Evolutionary conservation across 1,140 invertebrate species (phyloP), one percentile per base, ranked within the genome.

Genomic region (Drosophila insularis): DNA sequence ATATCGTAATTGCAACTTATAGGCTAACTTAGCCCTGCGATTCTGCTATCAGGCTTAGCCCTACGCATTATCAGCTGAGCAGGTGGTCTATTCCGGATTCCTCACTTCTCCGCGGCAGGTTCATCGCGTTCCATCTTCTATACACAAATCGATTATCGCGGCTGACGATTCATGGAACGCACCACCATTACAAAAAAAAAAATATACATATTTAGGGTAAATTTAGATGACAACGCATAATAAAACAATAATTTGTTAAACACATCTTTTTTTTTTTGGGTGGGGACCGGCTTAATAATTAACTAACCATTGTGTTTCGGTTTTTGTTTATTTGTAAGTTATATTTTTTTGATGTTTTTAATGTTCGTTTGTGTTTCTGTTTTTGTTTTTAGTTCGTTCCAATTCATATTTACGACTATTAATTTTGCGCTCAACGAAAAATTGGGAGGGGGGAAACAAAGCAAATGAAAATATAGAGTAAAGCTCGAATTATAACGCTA

Each of bases 361-460:
- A 60, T 39, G 63, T 72, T 75, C 64, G 66, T 68, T 79, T 76
- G n/a, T 54, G 10, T 27, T 54, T 32, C 0, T 55, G 2, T 10
- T 68, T 53, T 59, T 68, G 35, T 71, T 63, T 53, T 64, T 61
- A 40, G 72, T 76, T 75, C 64, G 66, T 68, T 79, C 77, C 13
- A 68, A 69, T 75, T 69, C 17, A n/a, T 77, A 73, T 66, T 65
- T 73, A 80, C 32, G 53, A 86, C 81, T 79, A 60, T 35, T 50
- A 87, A 86, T 86, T 86, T 86, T 63, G 82, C 13, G 66, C 8
- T 68, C 46, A 60, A 71, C 66, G 43, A 23, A 43, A 63, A 66
- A 53, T 63, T 37, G 43, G 39, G 21, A 55, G 27, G 27, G 27
- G 27, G 4, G 27, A 75, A 65, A 65, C 23, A 80, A 71, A 71